Percentiles rank a stretch among this genome's conserved stretches.
phyloP scores from a whole-genome alignment of 2,113 vertebrate genomes.

The human region GRCh38 chr1:143880501-143881000 shows the following conservation, averaged over 20 bases:
- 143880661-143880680: background rate
- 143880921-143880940: background rate
- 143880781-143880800: constrained; percentile 1
- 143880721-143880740: background rate
- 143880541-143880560: constrained; percentile 32
- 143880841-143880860: background rate
- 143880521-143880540: background rate
- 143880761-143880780: background rate
- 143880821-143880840: background rate
- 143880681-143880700: constrained; percentile 61
- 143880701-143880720: background rate
- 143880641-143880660: fast-evolving
- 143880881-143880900: background rate
- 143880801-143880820: background rate
- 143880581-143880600: constrained; percentile 43
- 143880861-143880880: background rate
- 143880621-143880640: constrained; percentile 54
- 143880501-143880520: constrained; percentile 53
- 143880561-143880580: background rate
- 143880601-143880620: constrained; percentile 34
- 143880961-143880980: constrained; percentile 2
- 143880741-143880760: background rate
- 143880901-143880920: background rate
- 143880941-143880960: background rate
- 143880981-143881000: background rate